Conservation (phyloP, 92 coral and sea anemone species). For the Metridium senile region DNA sequence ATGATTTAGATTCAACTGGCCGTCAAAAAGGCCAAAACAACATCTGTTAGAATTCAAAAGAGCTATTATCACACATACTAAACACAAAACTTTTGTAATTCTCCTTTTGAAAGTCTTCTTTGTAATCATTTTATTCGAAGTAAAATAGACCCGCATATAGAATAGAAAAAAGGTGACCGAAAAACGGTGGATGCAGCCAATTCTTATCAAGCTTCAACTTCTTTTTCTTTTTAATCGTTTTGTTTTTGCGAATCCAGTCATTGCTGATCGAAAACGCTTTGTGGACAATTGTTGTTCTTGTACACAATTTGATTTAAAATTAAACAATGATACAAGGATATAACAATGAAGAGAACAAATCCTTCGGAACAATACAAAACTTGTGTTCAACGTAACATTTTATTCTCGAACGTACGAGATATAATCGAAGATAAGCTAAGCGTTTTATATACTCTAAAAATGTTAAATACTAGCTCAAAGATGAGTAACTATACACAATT, state of each 20-base stretch:
- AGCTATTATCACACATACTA: slow-evolving; percentile 1
- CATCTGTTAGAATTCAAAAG: slow-evolving; percentile 1
- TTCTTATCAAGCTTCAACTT: too few relatives aligned
- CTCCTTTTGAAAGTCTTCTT: too few relatives aligned
- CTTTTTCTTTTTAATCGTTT: not conserved
- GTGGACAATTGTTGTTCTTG: not conserved
- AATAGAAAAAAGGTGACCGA: too few relatives aligned
- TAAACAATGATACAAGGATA: not conserved
- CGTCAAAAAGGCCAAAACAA: not conserved
- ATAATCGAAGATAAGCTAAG: too few relatives aligned
- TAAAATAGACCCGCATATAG: too few relatives aligned
- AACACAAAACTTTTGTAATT: not conserved
- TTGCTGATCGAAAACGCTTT: not conserved
- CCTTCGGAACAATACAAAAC: not conserved
- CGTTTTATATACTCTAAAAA: too few relatives aligned
- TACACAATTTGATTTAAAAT: not conserved
- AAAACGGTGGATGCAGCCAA: too few relatives aligned
- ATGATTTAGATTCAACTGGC: not conserved
- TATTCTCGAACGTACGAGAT: not conserved
- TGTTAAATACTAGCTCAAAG: too few relatives aligned
- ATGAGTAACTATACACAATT: not conserved
- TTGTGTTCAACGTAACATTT: not conserved
- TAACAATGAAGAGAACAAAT: not conserved
- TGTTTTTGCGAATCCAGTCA: not conserved
- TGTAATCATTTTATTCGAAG: too few relatives aligned